Conservation (phyloP, 1,140 invertebrate genomes). For the Cydia splendana region DNA sequence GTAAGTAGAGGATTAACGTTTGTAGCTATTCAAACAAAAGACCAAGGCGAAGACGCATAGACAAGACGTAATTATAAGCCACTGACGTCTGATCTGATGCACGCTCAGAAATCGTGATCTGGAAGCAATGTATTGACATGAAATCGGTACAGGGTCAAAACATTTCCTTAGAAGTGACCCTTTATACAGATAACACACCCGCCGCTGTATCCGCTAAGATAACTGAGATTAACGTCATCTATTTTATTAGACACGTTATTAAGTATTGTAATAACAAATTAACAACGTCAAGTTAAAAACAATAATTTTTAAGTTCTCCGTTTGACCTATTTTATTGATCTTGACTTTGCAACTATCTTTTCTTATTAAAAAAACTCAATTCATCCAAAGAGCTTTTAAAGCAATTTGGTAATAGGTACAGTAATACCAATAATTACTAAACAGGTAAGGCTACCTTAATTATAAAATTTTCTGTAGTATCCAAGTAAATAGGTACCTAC, state of each 20-base stretch:
- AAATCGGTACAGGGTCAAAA: conserved; percentile 27
- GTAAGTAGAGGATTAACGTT: background rate
- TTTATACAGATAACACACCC: conserved; percentile 9
- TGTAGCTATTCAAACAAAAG: conserved; percentile 11
- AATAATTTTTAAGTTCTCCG: no score
- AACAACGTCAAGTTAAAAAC: no score
- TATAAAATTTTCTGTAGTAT: no score
- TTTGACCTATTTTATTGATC: no score
- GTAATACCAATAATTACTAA: no score
- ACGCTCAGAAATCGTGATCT: conserved; percentile 15
- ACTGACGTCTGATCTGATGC: conserved; percentile 4
- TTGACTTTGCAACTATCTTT: no score
- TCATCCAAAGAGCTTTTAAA: no score
- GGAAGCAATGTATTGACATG: conserved; percentile 14
- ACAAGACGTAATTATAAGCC: conserved; percentile 1
- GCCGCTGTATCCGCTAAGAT: background rate
- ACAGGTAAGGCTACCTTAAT: no score
- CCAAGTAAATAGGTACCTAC: no score
- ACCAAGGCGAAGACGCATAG: background rate
- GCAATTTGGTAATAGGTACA: no score
- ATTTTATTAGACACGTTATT: background rate
- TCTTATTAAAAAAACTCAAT: no score
- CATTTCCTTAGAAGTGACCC: conserved; percentile 26
- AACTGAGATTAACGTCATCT: background rate
- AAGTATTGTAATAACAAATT: background rate